Base-by-base conservation (phyloP, 1,140 invertebrate species). In the Drosophila rufa region DNA sequence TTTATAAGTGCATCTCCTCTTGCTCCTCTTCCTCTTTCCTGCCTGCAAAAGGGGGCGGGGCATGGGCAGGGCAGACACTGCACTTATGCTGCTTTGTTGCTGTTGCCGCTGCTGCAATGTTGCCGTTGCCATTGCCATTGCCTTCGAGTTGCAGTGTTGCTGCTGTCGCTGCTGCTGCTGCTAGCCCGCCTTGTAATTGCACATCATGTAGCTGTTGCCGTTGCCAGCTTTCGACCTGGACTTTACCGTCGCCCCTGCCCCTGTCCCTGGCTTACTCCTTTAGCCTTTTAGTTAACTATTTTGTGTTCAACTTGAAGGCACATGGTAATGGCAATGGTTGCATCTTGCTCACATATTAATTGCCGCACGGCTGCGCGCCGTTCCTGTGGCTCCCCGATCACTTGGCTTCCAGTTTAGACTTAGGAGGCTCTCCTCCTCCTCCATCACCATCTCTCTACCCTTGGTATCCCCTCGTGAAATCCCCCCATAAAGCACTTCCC, bases 231-330 rank as follows among this genome's bases (percentile, higher is more conserved):
- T 68, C 64, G 66, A 53, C 65, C 60, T 65, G 60, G 55, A 56
- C 53, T 46, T 42, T 51, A 67, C 36, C 55, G 17, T 42, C 57
- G 22, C 43, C 51, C 22, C 40, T 12, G 38, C 59, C 5, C 50
- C 64, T 3, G 12, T 11, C 38, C 42, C 22, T 38, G 33, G 33
- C 58, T 17, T 15, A 36, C 45, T 48, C 67, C 53, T 46, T 45
- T 36, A 69, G 64, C 46, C 78, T 85, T 87, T 91, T 85, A 90
- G 85, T 90, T 91, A 91, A 90, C 85, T 91, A 90, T 90, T 91
- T 90, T 90, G 81, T 90, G 85, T 90, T 90, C 86, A 90, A 90
- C 79, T 89, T 89, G 85, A 90, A 90, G 85, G 85, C 85, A 90
- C 85, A 90, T 90, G 85, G 85, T 90, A 90, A 90, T 90, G 82